Evolutionary conservation across 2,113 vertebrate species (phyloP).

Genomic region (Anguilla rostrata): DNA sequence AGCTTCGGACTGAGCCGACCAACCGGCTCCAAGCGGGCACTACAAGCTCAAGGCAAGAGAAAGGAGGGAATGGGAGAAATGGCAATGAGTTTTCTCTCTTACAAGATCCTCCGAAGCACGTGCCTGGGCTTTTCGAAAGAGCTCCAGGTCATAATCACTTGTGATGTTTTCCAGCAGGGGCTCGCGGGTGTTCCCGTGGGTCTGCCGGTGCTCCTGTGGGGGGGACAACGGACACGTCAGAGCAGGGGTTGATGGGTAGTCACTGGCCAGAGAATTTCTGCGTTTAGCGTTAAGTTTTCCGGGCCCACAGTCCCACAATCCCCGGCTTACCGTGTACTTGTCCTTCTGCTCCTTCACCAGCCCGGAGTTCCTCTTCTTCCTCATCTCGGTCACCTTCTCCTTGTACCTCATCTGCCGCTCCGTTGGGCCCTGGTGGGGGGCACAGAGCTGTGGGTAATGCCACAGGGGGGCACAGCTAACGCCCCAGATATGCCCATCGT

Average conservation of each 20-base stretch:
- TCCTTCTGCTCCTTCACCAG: conserved; percentile 97
- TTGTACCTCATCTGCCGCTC: conserved; percentile 91
- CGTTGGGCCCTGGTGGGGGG: conserved; percentile 79
- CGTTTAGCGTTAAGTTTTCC: no score
- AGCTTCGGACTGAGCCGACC: not conserved
- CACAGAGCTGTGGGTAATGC: not conserved
- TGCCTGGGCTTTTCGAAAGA: conserved; percentile 95
- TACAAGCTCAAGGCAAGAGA: conserved; percentile 15
- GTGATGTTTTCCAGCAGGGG: conserved; percentile 97
- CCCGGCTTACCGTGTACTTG: conserved; percentile 85
- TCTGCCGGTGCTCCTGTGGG: conserved; percentile 88
- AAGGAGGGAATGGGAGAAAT: conserved; percentile 18
- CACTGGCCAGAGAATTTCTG: not conserved
- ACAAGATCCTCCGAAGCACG: conserved; percentile 97
- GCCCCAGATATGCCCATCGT: no score
- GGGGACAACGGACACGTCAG: not conserved
- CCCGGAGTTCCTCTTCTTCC: conserved; percentile 90
- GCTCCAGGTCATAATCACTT: conserved; percentile 96
- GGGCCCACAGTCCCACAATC: not conserved
- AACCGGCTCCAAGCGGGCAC: conserved; percentile 16
- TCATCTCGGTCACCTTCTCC: conserved; percentile 93
- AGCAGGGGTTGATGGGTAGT: not conserved
- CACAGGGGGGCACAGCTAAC: no score
- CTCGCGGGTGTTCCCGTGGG: conserved; percentile 86
- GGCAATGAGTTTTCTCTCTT: conserved; percentile 72